Conservation (phyloP, 2,113 vertebrate genomes). For the Sander vitreus region DNA sequence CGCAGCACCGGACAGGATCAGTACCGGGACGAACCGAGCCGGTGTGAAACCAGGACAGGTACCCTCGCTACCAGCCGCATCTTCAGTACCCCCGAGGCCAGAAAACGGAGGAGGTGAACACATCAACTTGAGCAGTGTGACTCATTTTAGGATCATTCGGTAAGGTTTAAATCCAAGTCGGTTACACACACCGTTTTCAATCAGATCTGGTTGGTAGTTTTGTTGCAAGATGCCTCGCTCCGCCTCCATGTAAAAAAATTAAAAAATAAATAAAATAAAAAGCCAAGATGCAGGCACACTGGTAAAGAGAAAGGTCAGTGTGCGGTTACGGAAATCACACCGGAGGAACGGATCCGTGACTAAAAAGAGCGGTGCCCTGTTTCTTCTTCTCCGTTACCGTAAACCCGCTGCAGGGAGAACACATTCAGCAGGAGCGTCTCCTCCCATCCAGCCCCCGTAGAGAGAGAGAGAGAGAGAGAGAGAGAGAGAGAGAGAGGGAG, state of each 20-base stretch:
- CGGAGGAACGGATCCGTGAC: slow-evolving; percentile 33
- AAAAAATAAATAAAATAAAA: background rate
- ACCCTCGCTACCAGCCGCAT: slow-evolving; percentile 69
- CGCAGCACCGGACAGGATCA: slow-evolving; percentile 58
- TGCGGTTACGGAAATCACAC: slow-evolving; percentile 15
- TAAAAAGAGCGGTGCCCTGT: slow-evolving; percentile 25
- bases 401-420: slow-evolving; percentile 63
- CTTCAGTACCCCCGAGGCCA: slow-evolving; percentile 50
- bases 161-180: slow-evolving; percentile 63
- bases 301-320: slow-evolving; percentile 21
- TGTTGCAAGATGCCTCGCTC: slow-evolving; percentile 8
- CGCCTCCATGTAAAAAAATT: slow-evolving; percentile 35
- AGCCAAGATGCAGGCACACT: slow-evolving; percentile 26
- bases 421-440: slow-evolving; percentile 69
- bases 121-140: slow-evolving; percentile 19
- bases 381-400: slow-evolving; percentile 44
- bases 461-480: slow-evolving; percentile 24
- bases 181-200: slow-evolving; percentile 19
- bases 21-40: slow-evolving; percentile 69
- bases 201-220: slow-evolving; percentile 29
- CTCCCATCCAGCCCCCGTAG: slow-evolving; percentile 67
- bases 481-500: slow-evolving; percentile 13
- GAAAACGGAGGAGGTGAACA: slow-evolving; percentile 41
- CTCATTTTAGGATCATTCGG: slow-evolving; percentile 44
- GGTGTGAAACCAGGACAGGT: slow-evolving; percentile 65